phyloP scores from a whole-genome alignment of 1,140 invertebrate species.

The Adelges cooleyi region DNA sequence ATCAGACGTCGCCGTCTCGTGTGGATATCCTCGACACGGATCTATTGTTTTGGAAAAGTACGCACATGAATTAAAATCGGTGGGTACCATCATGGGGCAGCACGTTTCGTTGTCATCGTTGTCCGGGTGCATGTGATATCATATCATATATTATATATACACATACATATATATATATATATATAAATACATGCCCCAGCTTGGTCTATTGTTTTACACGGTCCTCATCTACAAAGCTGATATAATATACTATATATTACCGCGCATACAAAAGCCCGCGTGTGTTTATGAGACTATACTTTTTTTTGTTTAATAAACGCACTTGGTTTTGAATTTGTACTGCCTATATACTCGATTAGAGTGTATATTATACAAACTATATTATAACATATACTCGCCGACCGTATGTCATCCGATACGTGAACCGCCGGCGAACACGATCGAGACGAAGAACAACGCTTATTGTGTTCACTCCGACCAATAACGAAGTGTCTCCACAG shows the following conservation, averaged over 20 bases:
- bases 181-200: not conserved
- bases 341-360: too few species aligned
- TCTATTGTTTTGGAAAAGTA: conserved; percentile 12
- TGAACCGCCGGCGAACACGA: not conserved
- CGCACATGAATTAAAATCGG: not conserved
- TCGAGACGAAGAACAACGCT: not conserved
- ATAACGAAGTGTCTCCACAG: conserved; percentile 4
- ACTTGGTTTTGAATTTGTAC: not conserved
- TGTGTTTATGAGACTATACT: conserved; percentile 2
- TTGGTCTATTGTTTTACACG: not conserved
- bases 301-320: conserved; percentile 23
- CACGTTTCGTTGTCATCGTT: conserved; percentile 11
- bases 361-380: too few species aligned
- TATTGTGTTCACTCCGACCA: not conserved
- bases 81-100: conserved; percentile 5
- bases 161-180: too few species aligned
- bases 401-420: conserved; percentile 26
- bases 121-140: conserved; percentile 15
- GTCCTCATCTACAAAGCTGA: not conserved
- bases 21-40: not conserved
- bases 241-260: conserved; percentile 1
- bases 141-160: too few species aligned
- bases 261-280: not conserved
- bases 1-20: not conserved
- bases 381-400: not conserved